Conservation (phyloP, 2,113 vertebrate species). For the Zosterops lateralis region DNA sequence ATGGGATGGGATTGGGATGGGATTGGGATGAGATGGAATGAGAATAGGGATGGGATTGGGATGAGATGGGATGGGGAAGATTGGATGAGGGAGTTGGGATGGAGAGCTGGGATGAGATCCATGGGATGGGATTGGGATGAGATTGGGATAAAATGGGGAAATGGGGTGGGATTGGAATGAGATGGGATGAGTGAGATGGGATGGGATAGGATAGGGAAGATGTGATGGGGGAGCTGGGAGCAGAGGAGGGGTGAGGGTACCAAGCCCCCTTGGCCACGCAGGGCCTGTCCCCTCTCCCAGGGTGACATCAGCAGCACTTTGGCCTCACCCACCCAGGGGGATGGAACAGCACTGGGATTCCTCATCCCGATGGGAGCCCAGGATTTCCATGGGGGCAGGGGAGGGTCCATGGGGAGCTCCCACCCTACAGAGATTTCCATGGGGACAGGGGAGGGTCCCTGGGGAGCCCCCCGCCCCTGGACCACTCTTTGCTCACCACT, state of each 20-base stretch:
- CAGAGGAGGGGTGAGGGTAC: background rate
- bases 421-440: accelerated
- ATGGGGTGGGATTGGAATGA: background rate
- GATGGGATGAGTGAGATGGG: background rate
- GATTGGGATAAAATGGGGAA: too few relatives aligned
- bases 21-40: too few relatives aligned
- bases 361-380: accelerated
- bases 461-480: background rate
- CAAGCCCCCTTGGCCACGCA: accelerated
- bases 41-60: too few relatives aligned
- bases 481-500: background rate
- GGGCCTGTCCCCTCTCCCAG: background rate
- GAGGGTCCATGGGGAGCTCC: background rate
- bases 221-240: background rate
- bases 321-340: accelerated
- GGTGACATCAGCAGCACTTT: background rate
- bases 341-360: accelerated
- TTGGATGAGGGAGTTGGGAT: too few relatives aligned
- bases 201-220: too few relatives aligned
- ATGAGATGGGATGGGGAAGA: too few relatives aligned
- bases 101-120: too few relatives aligned
- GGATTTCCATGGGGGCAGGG: accelerated
- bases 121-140: too few relatives aligned
- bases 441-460: accelerated
- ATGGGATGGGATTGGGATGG: too few relatives aligned